phyloP scores from a whole-genome alignment of 2,797 vertebrate genomes.

The Fringilla coelebs region DNA sequence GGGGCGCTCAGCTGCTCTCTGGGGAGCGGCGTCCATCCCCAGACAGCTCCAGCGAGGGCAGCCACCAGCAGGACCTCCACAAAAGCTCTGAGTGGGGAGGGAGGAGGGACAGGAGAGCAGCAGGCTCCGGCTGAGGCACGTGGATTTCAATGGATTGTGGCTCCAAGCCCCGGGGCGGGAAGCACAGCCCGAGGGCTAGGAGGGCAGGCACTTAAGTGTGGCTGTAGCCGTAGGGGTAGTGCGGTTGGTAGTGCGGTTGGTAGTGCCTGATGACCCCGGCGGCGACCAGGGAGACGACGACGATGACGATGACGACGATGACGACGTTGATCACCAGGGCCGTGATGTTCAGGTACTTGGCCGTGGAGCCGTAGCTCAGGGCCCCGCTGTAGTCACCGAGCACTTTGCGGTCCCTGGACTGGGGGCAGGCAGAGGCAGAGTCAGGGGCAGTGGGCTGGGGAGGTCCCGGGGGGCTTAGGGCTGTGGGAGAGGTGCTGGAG shows the following conservation, averaged over 20 bases:
- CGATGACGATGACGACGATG: rapidly evolving
- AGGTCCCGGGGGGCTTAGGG: neutral
- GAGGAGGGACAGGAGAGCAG: neutral
- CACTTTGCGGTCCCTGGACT: slow-evolving; percentile 50
- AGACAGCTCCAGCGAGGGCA: neutral
- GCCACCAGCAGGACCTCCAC: neutral
- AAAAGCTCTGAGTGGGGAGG: rapidly evolving
- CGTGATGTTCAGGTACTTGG: slow-evolving; percentile 30
- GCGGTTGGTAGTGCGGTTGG: rapidly evolving
- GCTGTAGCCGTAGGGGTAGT: rapidly evolving
- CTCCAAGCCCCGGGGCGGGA: neutral
- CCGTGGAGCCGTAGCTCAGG: slow-evolving; percentile 1
- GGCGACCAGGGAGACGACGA: rapidly evolving
- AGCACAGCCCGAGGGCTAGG: rapidly evolving
- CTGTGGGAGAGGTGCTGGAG: neutral
- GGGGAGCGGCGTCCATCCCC: neutral
- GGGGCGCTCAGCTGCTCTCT: neutral
- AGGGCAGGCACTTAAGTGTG: neutral
- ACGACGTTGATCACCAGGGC: neutral
- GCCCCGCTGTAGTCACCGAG: slow-evolving; percentile 16
- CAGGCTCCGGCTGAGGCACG: rapidly evolving
- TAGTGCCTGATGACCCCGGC: rapidly evolving
- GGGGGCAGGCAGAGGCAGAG: neutral
- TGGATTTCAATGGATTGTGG: too few relatives aligned
- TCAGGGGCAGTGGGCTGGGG: neutral